phyloP scores from a whole-genome alignment of 2,888 invertebrate genomes.

The Pristionchus exspectatus region DNA sequence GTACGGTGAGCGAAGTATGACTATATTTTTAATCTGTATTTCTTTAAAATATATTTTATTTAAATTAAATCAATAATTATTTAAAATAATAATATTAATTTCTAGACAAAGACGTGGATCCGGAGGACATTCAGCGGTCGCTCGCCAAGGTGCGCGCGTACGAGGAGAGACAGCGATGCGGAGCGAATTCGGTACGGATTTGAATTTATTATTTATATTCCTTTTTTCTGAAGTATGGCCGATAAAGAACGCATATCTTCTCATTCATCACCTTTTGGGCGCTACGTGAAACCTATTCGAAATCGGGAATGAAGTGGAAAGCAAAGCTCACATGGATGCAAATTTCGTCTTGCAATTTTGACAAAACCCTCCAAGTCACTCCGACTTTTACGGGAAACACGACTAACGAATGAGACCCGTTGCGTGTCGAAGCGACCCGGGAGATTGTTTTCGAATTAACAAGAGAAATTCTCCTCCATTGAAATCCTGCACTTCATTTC shows the following conservation, averaged over 20 bases:
- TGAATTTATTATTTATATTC: not conserved
- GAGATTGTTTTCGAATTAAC: too few relatives aligned
- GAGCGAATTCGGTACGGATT: not conserved
- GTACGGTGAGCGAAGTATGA: slow-evolving; percentile 56
- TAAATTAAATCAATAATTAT: not conserved
- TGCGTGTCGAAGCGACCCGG: too few relatives aligned
- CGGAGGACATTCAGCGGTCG: slow-evolving; percentile 25
- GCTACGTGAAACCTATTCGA: too few relatives aligned
- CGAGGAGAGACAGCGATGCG: slow-evolving; percentile 44
- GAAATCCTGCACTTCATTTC: too few relatives aligned
- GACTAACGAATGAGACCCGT: not conserved
- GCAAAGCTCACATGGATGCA: too few relatives aligned
- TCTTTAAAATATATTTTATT: not conserved
- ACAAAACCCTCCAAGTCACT: not conserved
- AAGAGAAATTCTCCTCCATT: too few relatives aligned
- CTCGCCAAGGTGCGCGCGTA: slow-evolving; percentile 51
- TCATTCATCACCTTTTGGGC: too few relatives aligned
- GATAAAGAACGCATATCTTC: not conserved
- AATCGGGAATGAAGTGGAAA: too few relatives aligned
- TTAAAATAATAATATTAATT: not conserved
- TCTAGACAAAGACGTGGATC: slow-evolving; percentile 52
- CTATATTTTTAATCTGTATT: not conserved
- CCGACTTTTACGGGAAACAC: too few relatives aligned
- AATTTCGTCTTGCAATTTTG: too few relatives aligned
- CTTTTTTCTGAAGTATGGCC: not conserved